phyloP scores from a whole-genome alignment of 1,140 invertebrate species.

The Paracyclopina nana region DNA sequence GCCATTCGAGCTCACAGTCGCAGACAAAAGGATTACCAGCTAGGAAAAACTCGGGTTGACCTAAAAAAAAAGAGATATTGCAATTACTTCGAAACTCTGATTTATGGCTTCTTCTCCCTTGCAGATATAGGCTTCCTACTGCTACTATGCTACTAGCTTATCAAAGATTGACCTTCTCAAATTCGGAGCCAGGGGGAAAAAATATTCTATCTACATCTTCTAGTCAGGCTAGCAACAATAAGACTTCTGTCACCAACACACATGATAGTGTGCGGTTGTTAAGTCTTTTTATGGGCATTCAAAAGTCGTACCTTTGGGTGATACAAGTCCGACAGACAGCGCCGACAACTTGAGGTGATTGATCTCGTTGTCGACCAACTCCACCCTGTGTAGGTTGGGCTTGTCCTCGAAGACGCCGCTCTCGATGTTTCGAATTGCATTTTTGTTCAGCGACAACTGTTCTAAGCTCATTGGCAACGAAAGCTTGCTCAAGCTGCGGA shows the following conservation, averaged over 20 bases:
- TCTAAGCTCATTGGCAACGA: constrained; percentile 55
- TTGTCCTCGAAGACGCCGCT: constrained; percentile 1
- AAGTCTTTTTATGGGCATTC: too few species aligned
- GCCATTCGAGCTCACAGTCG: constrained; percentile 47
- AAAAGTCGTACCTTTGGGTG: background rate
- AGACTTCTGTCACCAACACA: too few species aligned
- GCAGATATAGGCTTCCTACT: too few species aligned
- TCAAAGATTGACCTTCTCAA: too few species aligned
- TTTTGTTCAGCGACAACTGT: constrained; percentile 57
- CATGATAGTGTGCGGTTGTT: too few species aligned
- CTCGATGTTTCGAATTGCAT: constrained; percentile 43
- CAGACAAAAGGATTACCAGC: constrained; percentile 69
- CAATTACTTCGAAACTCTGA: too few species aligned
- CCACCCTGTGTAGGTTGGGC: background rate
- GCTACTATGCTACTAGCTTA: too few species aligned
- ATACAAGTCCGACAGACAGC: background rate
- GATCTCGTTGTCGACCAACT: background rate
- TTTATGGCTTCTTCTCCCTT: too few species aligned
- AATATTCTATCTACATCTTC: too few species aligned
- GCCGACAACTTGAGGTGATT: background rate
- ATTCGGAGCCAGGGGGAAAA: too few species aligned
- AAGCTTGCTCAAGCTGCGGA: constrained; percentile 37
- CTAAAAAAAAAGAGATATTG: background rate
- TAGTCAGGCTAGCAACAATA: too few species aligned
- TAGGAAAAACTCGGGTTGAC: constrained; percentile 57